phyloP scores from a whole-genome alignment of 2,888 invertebrate species.

The Luperina testacea region DNA sequence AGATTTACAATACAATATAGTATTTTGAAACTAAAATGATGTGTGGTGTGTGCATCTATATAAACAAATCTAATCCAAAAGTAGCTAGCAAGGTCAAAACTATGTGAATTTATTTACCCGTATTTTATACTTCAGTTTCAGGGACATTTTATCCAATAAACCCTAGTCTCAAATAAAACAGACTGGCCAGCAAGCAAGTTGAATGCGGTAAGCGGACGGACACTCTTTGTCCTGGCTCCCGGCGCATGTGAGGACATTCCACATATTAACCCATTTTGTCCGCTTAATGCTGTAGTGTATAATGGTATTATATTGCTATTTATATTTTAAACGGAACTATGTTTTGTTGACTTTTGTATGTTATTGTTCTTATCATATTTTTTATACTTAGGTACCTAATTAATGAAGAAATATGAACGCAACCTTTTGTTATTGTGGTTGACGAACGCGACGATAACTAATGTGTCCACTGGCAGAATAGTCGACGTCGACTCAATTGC shows the following conservation, averaged over 20 bases:
- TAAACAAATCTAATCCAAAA: not conserved
- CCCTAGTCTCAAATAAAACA: not conserved
- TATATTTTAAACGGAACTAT: not conserved
- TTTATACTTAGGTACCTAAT: too few species aligned
- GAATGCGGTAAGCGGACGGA: constrained; percentile 6
- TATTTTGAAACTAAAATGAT: not conserved
- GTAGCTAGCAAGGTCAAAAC: not conserved
- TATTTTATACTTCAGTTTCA: not conserved
- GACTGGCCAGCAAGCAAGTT: not conserved
- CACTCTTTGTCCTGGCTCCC: constrained; percentile 21
- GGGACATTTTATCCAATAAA: not conserved
- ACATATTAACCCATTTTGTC: constrained; percentile 41
- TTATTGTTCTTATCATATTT: not conserved
- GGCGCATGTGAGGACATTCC: constrained; percentile 26
- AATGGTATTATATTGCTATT: not conserved
- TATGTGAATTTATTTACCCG: not conserved
- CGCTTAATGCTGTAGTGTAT: constrained; percentile 22
- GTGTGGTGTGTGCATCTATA: too few species aligned
- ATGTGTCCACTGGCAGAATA: too few species aligned
- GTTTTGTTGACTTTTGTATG: not conserved
- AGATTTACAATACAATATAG: not conserved
- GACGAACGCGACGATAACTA: too few species aligned
- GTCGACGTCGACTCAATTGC: too few species aligned
- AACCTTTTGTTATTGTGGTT: too few species aligned
- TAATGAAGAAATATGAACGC: too few species aligned